Evolutionary conservation across 2,113 vertebrate genomes (phyloP).

Genomic region (Lycaon pictus): DNA sequence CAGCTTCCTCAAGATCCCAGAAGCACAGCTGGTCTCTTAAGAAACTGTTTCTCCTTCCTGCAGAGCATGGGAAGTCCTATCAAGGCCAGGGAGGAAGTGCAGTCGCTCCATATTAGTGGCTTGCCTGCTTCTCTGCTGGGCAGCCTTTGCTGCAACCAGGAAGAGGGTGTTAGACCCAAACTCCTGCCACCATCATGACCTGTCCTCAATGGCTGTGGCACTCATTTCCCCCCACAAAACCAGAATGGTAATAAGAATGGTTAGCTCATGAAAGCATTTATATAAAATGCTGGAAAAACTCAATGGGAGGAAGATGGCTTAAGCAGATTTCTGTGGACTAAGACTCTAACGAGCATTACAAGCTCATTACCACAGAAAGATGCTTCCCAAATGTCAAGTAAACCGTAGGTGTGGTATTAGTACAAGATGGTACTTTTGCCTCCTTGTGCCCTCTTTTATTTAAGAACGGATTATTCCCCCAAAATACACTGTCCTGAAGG

Average conservation of each 20-base stretch:
- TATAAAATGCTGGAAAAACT: neutral
- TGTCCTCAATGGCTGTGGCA: neutral
- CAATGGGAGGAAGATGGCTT: neutral
- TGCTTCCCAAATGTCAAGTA: neutral
- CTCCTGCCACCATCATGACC: neutral
- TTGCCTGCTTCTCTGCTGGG: neutral
- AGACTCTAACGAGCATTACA: too few relatives aligned
- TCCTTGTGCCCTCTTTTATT: neutral
- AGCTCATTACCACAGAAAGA: neutral
- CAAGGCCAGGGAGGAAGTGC: neutral
- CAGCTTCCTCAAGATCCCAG: neutral
- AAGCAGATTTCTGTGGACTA: neutral
- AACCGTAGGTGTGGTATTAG: neutral
- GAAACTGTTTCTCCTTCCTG: neutral
- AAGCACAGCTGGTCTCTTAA: neutral
- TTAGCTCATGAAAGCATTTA: neutral
- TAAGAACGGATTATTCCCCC: neutral
- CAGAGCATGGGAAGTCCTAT: neutral
- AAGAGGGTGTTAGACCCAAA: neutral
- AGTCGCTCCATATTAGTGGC: neutral
- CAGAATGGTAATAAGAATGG: neutral
- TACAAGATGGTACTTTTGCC: neutral
- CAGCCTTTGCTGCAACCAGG: neutral
- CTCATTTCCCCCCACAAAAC: neutral
- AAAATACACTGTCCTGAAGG: neutral